Conservation (phyloP, 2,797 vertebrate genomes). For the Enteromius fasciolatus region DNA sequence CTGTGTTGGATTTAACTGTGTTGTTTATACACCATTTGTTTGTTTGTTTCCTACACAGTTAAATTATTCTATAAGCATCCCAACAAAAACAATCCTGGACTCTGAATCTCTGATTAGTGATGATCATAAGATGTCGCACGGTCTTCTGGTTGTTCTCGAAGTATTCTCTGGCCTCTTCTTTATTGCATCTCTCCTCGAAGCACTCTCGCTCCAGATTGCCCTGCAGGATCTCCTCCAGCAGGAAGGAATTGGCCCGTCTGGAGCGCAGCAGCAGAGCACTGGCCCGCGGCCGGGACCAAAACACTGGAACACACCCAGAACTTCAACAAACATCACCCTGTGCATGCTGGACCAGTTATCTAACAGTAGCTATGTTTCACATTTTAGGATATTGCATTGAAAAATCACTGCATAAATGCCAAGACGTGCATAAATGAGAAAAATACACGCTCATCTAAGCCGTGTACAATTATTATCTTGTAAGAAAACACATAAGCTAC, state of each 20-base stretch:
- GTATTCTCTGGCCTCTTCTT: conserved; percentile 87
- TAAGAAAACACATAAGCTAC: background rate
- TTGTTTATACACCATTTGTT: background rate
- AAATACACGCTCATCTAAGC: too few species aligned
- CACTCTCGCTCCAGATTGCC: conserved; percentile 91
- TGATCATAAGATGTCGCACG: conserved; percentile 65
- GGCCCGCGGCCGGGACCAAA: conserved; percentile 68
- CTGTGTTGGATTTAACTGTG: background rate
- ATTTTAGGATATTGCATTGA: background rate
- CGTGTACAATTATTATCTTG: too few species aligned
- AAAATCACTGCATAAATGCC: background rate
- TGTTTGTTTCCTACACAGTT: background rate
- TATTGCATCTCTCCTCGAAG: conserved; percentile 82
- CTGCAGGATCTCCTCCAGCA: conserved; percentile 85
- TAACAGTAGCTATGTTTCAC: background rate
- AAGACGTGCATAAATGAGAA: background rate
- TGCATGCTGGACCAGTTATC: background rate
- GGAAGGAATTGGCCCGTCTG: conserved; percentile 75
- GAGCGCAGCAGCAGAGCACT: conserved; percentile 75
- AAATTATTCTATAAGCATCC: background rate
- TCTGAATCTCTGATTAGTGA: background rate
- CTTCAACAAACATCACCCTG: background rate
- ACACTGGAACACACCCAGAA: conserved; percentile 70
- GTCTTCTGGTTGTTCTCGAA: conserved; percentile 79
- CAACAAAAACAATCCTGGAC: background rate